Conservation (phyloP, 2,797 vertebrate species). For the Gobionotothen gibberifrons region DNA sequence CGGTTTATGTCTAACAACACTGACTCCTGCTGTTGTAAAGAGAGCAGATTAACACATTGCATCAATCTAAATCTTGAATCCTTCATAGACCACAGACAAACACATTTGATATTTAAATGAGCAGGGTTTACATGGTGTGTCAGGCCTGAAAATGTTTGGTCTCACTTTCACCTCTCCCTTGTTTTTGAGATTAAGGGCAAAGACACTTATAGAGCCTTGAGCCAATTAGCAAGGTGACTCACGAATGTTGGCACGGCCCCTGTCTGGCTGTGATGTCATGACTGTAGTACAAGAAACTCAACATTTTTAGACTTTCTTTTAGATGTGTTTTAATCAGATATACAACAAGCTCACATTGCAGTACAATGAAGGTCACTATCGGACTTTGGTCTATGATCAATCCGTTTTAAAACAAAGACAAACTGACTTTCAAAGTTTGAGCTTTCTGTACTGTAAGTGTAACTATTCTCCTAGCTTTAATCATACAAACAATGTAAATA, state of each 20-base stretch:
- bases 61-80: background rate
- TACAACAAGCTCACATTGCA: slow-evolving; percentile 1
- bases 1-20: slow-evolving; percentile 40
- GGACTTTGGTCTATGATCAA: slow-evolving; percentile 2
- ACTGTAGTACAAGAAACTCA: slow-evolving; percentile 8
- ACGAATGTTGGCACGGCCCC: slow-evolving; percentile 12
- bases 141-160: background rate
- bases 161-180: slow-evolving; percentile 4
- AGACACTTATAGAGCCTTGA: slow-evolving; percentile 54
- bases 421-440: background rate
- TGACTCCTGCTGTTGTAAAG: slow-evolving; percentile 60
- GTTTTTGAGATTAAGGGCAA: slow-evolving; percentile 26
- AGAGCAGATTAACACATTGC: background rate
- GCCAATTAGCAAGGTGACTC: slow-evolving; percentile 61
- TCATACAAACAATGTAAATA: slow-evolving; percentile 22
- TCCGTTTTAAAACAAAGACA: background rate
- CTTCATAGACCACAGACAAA: background rate
- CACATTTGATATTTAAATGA: background rate
- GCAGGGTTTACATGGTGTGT: background rate
- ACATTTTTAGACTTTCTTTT: background rate
- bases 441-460: background rate
- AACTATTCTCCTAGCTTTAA: slow-evolving; percentile 10
- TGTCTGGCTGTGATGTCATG: slow-evolving; percentile 40
- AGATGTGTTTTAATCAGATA: slow-evolving; percentile 25
- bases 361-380: background rate